phyloP scores from a whole-genome alignment of 2,888 invertebrate species.

The Meganola albula region DNA sequence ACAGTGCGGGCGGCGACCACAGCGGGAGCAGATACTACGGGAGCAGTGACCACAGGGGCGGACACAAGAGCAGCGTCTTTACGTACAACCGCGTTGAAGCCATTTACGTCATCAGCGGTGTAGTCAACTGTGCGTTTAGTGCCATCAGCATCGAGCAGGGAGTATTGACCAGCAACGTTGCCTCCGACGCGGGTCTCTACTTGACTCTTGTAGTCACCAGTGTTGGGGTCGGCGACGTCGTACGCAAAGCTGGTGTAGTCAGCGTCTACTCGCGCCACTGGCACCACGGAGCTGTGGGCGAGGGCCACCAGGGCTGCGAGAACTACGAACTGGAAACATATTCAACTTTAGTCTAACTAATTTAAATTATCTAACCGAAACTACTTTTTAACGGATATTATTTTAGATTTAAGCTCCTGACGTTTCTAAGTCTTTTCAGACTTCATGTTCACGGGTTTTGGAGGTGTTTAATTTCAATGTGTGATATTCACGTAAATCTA shows the following conservation, averaged over 20 bases:
- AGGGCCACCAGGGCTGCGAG: conserved; percentile 58
- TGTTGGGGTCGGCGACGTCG: conserved; percentile 76
- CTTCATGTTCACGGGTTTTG: no score
- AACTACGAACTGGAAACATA: conserved; percentile 56
- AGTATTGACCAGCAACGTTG: conserved; percentile 74
- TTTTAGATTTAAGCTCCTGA: no score
- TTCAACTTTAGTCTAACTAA: no score
- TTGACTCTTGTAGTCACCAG: conserved; percentile 78
- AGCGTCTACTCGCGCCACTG: conserved; percentile 71
- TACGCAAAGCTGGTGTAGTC: conserved; percentile 75
- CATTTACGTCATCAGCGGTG: conserved; percentile 74
- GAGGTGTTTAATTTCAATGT: no score
- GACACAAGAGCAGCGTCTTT: conserved; percentile 65
- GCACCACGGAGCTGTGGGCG: conserved; percentile 66
- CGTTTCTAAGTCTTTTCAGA: no score
- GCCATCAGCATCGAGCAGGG: conserved; percentile 74
- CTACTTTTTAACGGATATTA: no score
- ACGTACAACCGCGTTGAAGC: conserved; percentile 78
- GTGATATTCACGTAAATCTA: no score
- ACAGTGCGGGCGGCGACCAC: conserved; percentile 29
- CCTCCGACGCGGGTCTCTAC: conserved; percentile 74
- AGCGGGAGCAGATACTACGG: conserved; percentile 38
- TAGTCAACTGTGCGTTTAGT: conserved; percentile 77
- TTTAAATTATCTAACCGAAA: no score
- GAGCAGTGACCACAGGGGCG: conserved; percentile 44